phyloP scores from a whole-genome alignment of 1,140 invertebrate species.

The Dreissena polymorpha region DNA sequence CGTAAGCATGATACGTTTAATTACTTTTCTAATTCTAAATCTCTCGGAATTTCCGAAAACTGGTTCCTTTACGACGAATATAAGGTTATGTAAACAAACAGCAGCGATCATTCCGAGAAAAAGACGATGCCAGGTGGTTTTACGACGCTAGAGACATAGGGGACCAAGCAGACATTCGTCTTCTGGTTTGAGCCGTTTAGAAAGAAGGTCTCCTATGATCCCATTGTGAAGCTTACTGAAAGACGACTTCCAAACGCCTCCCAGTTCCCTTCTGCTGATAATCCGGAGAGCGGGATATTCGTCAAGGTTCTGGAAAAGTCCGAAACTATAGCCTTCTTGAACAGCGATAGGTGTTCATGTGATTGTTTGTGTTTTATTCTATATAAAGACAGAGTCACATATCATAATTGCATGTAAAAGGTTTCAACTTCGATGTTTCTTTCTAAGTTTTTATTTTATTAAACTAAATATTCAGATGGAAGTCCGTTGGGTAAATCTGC shows the following conservation, averaged over 20 bases:
- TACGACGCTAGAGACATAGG: not conserved
- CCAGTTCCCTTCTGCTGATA: not conserved
- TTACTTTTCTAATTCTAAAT: too few relatives aligned
- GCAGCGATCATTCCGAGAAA: not conserved
- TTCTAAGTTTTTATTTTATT: too few relatives aligned
- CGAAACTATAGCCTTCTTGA: constrained; percentile 28
- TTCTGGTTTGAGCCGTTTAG: constrained; percentile 29
- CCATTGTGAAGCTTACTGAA: not conserved
- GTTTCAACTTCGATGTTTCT: too few relatives aligned
- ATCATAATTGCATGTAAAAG: too few relatives aligned
- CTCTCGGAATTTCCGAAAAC: too few relatives aligned
- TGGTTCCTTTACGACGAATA: not conserved
- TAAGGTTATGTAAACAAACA: not conserved
- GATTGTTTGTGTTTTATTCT: too few relatives aligned
- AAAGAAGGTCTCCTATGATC: constrained; percentile 13
- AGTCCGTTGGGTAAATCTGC: too few relatives aligned
- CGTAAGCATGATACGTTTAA: not conserved
- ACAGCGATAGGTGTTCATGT: not conserved
- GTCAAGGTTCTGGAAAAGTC: constrained; percentile 23
- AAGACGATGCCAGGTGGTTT: constrained; percentile 24
- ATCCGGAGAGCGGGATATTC: not conserved
- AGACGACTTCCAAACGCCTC: not conserved
- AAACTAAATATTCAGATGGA: too few relatives aligned
- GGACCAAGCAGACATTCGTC: not conserved
- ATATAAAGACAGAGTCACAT: too few relatives aligned